Evolutionary conservation across 2,888 invertebrate species (phyloP).

Genomic region (Phengaris arion): DNA sequence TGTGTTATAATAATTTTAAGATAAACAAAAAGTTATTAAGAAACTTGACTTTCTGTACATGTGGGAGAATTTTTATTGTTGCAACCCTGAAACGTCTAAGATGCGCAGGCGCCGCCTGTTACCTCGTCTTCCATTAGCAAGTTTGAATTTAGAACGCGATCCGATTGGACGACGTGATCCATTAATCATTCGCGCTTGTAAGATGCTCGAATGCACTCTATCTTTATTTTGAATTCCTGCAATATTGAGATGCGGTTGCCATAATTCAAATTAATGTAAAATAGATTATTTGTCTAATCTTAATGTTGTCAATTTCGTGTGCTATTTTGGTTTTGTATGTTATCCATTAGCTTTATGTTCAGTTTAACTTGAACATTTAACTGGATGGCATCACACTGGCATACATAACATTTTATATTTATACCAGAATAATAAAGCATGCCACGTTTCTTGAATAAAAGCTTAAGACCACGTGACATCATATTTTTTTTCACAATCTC

Average conservation of each 20-base stretch:
- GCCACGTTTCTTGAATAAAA: neutral
- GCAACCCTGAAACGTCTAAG: slow-evolving; percentile 52
- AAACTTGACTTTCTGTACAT: neutral
- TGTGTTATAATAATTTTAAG: too few species aligned
- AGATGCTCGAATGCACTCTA: slow-evolving; percentile 43
- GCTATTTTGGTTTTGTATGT: neutral
- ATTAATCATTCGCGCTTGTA: slow-evolving; percentile 69
- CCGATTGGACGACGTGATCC: slow-evolving; percentile 55
- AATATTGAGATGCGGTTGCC: slow-evolving; percentile 32
- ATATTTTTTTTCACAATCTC: neutral
- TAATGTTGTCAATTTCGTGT: slow-evolving; percentile 19
- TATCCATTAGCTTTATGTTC: slow-evolving; percentile 13
- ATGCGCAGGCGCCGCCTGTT: slow-evolving; percentile 63
- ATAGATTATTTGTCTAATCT: slow-evolving; percentile 27
- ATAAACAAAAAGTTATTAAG: neutral
- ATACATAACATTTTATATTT: neutral
- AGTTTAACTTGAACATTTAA: slow-evolving; percentile 10
- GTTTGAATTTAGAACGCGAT: slow-evolving; percentile 69
- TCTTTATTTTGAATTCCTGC: slow-evolving; percentile 38
- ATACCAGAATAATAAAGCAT: neutral
- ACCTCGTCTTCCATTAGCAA: slow-evolving; percentile 73
- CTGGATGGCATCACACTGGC: neutral
- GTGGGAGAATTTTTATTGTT: slow-evolving; percentile 32
- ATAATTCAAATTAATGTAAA: slow-evolving; percentile 33
- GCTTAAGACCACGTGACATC: neutral